Percentiles rank a stretch among this genome's conserved stretches.
phyloP scores from a whole-genome alignment of 2,888 invertebrate genomes.

The Mechanitis mazaeus region DNA sequence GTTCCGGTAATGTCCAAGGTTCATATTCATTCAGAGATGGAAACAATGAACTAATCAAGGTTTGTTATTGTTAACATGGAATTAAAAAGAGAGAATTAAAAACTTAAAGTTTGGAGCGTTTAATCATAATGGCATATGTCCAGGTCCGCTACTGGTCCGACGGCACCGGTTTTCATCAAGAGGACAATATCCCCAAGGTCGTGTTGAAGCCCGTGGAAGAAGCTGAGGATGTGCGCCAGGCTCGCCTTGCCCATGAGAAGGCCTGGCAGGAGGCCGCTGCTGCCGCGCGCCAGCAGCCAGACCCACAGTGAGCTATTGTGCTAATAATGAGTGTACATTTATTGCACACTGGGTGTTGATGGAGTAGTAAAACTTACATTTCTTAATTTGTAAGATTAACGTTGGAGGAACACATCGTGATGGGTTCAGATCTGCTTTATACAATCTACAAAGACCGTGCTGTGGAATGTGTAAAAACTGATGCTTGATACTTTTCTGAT shows the following conservation, averaged over 20 bases:
- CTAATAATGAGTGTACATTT: neutral
- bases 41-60: conserved; percentile 77
- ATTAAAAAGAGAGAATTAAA: neutral
- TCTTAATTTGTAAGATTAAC: no score
- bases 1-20: conserved; percentile 82
- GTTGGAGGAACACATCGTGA: no score
- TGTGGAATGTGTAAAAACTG: no score
- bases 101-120: neutral
- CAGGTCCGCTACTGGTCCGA: conserved; percentile 85
- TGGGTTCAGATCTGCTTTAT: no score
- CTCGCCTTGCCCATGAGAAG: conserved; percentile 81
- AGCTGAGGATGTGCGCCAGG: conserved; percentile 82
- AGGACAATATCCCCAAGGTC: conserved; percentile 82
- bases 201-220: conserved; percentile 80
- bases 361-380: no score
- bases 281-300: conserved; percentile 42
- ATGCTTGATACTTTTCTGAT: no score
- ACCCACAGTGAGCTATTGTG: conserved; percentile 34
- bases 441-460: no score
- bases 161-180: conserved; percentile 85
- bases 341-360: neutral
- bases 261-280: conserved; percentile 82
- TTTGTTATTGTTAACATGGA: conserved; percentile 36
- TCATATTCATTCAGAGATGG: conserved; percentile 81
- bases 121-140: neutral